Base-by-base conservation (phyloP, 2,888 invertebrate genomes). In the Plebejus argus region DNA sequence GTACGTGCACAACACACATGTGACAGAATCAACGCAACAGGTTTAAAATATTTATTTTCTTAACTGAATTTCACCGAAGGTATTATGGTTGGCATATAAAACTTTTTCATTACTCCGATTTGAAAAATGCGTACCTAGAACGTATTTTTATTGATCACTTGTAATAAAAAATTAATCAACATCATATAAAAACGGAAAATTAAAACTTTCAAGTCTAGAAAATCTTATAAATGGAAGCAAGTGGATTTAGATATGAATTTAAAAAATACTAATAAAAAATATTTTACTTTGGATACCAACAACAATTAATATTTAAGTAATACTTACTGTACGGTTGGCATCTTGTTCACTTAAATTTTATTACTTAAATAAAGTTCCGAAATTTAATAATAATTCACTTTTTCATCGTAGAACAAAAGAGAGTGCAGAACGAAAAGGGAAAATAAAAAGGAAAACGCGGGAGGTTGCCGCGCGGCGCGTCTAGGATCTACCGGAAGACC, bases 311-410 rank as follows among this genome's bases (percentile, higher is more conserved):
- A 61, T 23, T 61, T 12, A 23, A 61, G 23, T 10, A 23, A 61
- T 33, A 72, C 72, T 72, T 72, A 72, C 72, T 23, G 45, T 6
- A 72, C 45, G 45, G 23, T 72, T 12, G 72, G 45, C 72, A 72
- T 72, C 23, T n/a, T 72, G 72, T 66, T 28, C 12, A 53, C 53
- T 18, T 53, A 45, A 45, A 45, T 45, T 45, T 45, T 45, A 45
- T 45, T 12, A 12, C 10, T 10, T 45, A 18, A 53, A 53, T 53
- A 53, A 53, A 45, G 15, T 53, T 53, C 5, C 53, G 3, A 53
- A 53, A 53, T 5, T n/a, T n/a, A n/a, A 15, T 18, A 53, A 53
- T 18, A 5, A 18, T 15, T 53, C 53, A 53, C 53, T 18, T 18
- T 18, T 18, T 53, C 4, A 53, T 18, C 53, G 18, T 53, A 8